These are phyloP conservation scores for Coptodon bakossiorum DNA, from an alignment of 2,113 vertebrate genomes.

Conservation along the genomic window DNA sequence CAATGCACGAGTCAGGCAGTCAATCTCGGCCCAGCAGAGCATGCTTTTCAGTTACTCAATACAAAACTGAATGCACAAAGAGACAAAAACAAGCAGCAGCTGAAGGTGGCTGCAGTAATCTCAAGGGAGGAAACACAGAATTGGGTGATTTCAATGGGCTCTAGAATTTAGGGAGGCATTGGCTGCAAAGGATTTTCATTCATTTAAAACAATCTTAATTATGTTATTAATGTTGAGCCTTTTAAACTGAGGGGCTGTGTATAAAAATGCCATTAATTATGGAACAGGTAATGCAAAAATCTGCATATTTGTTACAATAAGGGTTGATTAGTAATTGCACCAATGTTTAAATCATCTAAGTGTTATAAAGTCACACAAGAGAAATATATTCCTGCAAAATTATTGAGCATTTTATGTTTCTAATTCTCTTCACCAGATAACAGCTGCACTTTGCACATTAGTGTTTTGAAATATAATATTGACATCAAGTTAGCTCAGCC, in stretches of 20 bases:
- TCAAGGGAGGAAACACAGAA: neutral
- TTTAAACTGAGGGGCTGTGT: neutral
- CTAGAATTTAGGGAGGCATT: neutral
- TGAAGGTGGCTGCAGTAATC: neutral
- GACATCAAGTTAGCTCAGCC: conserved; percentile 15
- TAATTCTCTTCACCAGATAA: neutral
- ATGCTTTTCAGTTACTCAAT: neutral
- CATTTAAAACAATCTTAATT: neutral
- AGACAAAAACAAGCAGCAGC: neutral
- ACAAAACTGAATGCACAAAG: neutral
- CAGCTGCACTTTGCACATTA: neutral
- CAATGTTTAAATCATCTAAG: neutral
- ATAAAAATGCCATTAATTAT: neutral
- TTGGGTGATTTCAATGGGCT: neutral
- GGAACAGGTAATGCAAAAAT: neutral
- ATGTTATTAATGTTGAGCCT: neutral
- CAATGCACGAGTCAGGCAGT: neutral
- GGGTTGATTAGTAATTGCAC: neutral
- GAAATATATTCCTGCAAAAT: neutral
- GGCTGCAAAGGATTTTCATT: neutral
- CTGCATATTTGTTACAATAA: neutral
- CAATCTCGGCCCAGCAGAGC: neutral
- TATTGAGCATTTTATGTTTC: neutral
- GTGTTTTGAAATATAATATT: neutral
- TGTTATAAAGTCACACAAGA: neutral